Base-by-base conservation (phyloP, 2,888 invertebrate genomes). In the Tiliacea aurago region DNA sequence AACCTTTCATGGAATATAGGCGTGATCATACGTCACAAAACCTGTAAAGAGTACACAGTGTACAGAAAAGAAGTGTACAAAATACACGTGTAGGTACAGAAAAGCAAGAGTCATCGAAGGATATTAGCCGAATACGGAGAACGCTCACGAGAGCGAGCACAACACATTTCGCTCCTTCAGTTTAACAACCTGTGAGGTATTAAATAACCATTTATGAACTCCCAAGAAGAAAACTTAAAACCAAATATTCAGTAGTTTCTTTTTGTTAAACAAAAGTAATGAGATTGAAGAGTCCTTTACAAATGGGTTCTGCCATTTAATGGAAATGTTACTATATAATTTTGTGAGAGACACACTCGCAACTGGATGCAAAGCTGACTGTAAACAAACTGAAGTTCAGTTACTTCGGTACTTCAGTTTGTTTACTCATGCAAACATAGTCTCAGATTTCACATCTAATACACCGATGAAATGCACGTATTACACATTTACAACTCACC, bases 401-500 rank as follows among this genome's bases (percentile, higher is more conserved):
- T n/a, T n/a, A n/a, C n/a, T n/a, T n/a, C n/a, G n/a, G n/a, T n/a
- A n/a, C 13, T 59, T n/a, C 37, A 43, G 33, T 53, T 66, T 59
- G 49, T 63, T 71, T 63, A 43, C 13, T 43, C 23, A 65, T 33
- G 43, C 47, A 58, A 28, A 62, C n/a, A 28, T 9, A 56, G 59
- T 70, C n/a, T 66, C n/a, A 55, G 56, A 72, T 56, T 67, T 65
- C 41, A 23, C 55, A 76, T 71, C 23, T 56, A 72, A 66, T 75
- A 67, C 49, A 58, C 33, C 10, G 28, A 11, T 61, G 53, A 66
- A 65, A 73, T 71, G 73, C 73, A 77, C 53, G 56, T 81, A 76
- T 43, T 69, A 70, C 62, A 79, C 69, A 84, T 86, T 80, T 74
- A 70, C 68, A 80, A 76, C 63, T 80, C 78, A 70, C 80, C 82